These are phyloP conservation scores for Nephrocerus scutellatus DNA, from an alignment of 2,888 invertebrate genomes.

Conservation along the genomic window DNA sequence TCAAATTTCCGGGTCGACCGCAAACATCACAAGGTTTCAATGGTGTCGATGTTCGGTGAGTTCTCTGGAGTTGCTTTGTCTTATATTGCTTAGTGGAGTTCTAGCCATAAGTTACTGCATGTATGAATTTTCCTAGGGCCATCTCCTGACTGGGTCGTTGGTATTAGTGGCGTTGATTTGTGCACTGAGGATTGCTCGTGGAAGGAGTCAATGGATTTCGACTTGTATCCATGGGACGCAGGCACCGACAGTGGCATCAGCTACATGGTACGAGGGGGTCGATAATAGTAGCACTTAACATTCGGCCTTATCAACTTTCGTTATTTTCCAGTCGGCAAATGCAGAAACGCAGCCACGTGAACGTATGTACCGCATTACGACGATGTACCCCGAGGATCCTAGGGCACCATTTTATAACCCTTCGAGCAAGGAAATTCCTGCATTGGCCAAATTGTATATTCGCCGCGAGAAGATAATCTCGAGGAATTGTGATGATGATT, in stretches of 20 bases:
- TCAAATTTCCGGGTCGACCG: constrained; percentile 78
- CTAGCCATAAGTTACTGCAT: no score
- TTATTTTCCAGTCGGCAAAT: constrained; percentile 62
- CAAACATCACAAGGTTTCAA: constrained; percentile 76
- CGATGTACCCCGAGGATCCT: constrained; percentile 83
- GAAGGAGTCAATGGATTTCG: constrained; percentile 73
- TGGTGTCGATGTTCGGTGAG: constrained; percentile 78
- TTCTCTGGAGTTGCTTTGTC: no score
- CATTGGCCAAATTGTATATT: constrained; percentile 77
- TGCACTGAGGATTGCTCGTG: constrained; percentile 87
- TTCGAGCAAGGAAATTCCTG: constrained; percentile 59
- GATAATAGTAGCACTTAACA: not conserved
- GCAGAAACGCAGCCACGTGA: constrained; percentile 70
- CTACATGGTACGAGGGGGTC: constrained; percentile 64
- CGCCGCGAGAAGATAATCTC: constrained; percentile 67
- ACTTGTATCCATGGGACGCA: constrained; percentile 91
- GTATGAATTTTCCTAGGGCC: constrained; percentile 76
- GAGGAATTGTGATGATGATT: constrained; percentile 63
- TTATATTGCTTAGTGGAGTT: no score
- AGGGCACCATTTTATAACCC: constrained; percentile 88
- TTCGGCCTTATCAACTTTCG: not conserved
- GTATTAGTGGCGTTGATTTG: constrained; percentile 79
- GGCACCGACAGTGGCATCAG: constrained; percentile 91
- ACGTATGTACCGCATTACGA: constrained; percentile 81
- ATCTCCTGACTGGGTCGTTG: constrained; percentile 97